A percentile compares a stretch with the other conserved stretches of the same genome.
These are phyloP conservation scores for Todiramphus chloris DNA, from an alignment of 2,113 vertebrate species.

Conservation along the genomic window DNA sequence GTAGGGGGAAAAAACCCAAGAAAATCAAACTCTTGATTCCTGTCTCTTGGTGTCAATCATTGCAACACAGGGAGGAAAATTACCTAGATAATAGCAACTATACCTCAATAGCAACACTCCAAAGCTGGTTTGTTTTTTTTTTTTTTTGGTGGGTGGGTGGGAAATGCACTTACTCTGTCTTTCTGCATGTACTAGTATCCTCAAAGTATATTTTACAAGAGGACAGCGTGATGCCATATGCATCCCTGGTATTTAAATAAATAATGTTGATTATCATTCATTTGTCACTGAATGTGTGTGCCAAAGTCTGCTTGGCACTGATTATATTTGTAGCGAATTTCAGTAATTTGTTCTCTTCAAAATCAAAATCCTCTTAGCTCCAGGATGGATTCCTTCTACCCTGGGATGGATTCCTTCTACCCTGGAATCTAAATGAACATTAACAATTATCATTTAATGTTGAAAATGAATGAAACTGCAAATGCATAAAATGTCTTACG, in stretches of 20 bases:
- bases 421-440: not conserved
- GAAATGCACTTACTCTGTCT: not conserved
- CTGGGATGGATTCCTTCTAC: not conserved
- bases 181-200: not conserved
- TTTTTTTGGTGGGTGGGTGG: accelerated
- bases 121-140: not conserved
- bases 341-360: slow-evolving; percentile 19
- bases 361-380: slow-evolving; percentile 5
- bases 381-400: not conserved
- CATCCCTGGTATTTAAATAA: not conserved
- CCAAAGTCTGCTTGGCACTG: slow-evolving; percentile 15
- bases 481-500: not conserved
- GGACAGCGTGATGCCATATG: not conserved
- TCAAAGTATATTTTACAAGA: not conserved
- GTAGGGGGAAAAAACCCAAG: accelerated
- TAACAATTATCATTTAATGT: slow-evolving; percentile 1
- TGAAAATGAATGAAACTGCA: not conserved
- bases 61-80: not conserved
- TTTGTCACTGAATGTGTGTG: slow-evolving; percentile 25
- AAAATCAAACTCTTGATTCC: accelerated
- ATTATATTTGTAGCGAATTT: not conserved
- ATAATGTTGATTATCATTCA: not conserved
- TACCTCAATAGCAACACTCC: not conserved
- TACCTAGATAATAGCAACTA: accelerated
- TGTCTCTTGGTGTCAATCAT: not conserved